These are phyloP conservation scores for Drosophila emarginata DNA, from an alignment of 2,888 invertebrate species.

Conservation along the genomic window DNA sequence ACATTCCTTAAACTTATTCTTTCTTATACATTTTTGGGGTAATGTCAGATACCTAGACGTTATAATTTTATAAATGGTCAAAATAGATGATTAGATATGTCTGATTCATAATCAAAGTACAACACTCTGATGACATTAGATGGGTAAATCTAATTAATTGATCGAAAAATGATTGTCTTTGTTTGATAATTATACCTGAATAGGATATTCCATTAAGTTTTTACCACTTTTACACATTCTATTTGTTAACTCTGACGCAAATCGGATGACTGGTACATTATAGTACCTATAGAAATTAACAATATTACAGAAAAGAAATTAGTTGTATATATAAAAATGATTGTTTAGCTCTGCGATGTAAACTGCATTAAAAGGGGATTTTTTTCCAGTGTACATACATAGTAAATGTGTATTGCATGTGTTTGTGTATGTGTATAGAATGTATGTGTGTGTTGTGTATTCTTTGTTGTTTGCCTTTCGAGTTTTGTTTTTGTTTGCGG, in stretches of 20 bases:
- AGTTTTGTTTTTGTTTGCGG: slow-evolving; percentile 57
- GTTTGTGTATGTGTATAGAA: slow-evolving; percentile 1
- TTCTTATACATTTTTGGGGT: too few species aligned
- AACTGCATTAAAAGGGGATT: not conserved
- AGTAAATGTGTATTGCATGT: not conserved
- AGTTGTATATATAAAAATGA: not conserved
- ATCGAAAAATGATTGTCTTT: not conserved
- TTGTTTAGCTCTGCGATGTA: not conserved
- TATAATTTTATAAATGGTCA: too few species aligned
- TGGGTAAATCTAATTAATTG: not conserved
- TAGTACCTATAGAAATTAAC: not conserved
- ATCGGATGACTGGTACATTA: not conserved
- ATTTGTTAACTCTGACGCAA: not conserved
- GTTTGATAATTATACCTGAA: not conserved
- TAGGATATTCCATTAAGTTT: not conserved
- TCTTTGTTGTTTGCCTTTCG: slow-evolving; percentile 13
- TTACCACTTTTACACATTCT: not conserved
- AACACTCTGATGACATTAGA: not conserved
- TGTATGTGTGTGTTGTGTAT: not conserved
- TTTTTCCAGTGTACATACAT: not conserved
- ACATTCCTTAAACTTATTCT: too few species aligned
- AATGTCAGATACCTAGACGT: too few species aligned
- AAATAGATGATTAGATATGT: too few species aligned
- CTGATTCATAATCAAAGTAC: too few species aligned
- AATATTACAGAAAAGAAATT: too few species aligned